Evolutionary conservation across 2,797 vertebrate species (phyloP), one percentile per base, ranked within the genome.

Genomic region (Peromyscus attwateri): DNA sequence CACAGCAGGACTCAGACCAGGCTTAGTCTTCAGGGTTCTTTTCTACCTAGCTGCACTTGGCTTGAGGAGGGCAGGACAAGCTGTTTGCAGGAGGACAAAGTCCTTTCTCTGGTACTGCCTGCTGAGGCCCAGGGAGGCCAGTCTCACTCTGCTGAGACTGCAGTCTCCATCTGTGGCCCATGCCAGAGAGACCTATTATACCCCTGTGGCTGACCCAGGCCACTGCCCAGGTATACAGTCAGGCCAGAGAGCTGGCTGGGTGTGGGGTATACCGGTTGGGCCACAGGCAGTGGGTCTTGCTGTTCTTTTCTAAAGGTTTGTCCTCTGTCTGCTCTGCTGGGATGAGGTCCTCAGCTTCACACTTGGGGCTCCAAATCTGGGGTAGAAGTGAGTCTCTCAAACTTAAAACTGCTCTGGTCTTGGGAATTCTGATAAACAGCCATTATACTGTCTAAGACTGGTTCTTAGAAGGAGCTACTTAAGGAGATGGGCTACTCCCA

Each of bases 241-340:
- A 21, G 43, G 14, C n/a, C 25, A 13, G 68, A 40, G 27, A 25
- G 19, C 49, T 17, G 79, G 76, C 8, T 9, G 52, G 13, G 23
- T 27, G 34, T 2, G 7, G 62, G 1, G 0, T 8, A 43, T 10
- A 2, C 9, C 4, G 3, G 31, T 0, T 0, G 17, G 83, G 34
- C 60, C 2, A 0, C 55, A 37, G 34, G 40, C 52, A 76, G 43
- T 6, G 2, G 21, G 37, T 16, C 40, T 75, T 84, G 23, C 9
- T 55, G 16, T 40, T 83, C 23, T 17, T 37, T 43, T 62, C 46
- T n/a, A 2, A 10, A 62, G 70, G 60, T 49, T 55, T 9, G 40
- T 88, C 34, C 27, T 11, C 16, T 52, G 0, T 71, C 31, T 64
- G n/a, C 6, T 62, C 37, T 88, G 60, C 23, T 49, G 17, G 82